Conservation (phyloP, 64 coral and sea anemone genomes). For the Acropora tenuis region DNA sequence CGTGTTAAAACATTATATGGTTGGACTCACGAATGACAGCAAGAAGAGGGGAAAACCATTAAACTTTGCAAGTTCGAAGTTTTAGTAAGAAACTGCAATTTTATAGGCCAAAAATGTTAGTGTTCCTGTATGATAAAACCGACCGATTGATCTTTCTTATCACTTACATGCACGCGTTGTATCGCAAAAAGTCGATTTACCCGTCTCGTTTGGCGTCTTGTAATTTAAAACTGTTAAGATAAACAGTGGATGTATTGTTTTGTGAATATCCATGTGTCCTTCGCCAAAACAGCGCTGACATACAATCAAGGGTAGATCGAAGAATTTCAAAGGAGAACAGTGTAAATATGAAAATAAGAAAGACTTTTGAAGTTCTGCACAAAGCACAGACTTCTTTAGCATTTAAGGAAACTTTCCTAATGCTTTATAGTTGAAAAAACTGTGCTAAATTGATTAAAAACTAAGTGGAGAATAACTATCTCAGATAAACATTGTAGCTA, state of each 20-base stretch:
- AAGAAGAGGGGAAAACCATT: too few species aligned
- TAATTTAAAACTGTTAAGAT: too few species aligned
- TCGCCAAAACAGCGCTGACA: not conserved
- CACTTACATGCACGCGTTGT: not conserved
- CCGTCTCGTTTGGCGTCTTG: not conserved
- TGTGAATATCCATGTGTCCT: not conserved
- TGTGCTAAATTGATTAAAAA: not conserved
- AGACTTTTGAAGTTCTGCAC: too few species aligned
- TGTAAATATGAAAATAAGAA: too few species aligned
- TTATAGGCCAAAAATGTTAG: too few species aligned
- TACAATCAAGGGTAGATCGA: not conserved
- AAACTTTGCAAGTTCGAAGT: too few species aligned
- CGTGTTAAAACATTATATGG: too few species aligned
- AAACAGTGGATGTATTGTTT: too few species aligned
- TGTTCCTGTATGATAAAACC: not conserved
- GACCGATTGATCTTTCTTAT: not conserved
- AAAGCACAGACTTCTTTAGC: not conserved
- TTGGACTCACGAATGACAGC: too few species aligned
- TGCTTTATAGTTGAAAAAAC: not conserved
- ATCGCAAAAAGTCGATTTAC: not conserved
- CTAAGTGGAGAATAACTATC: not conserved
- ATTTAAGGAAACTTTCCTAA: not conserved
- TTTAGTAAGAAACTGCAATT: too few species aligned
- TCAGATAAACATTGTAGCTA: not conserved
- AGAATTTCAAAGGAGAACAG: not conserved